phyloP scores from a whole-genome alignment of 2,797 vertebrate genomes.

The Mormyrops boulengeri region DNA sequence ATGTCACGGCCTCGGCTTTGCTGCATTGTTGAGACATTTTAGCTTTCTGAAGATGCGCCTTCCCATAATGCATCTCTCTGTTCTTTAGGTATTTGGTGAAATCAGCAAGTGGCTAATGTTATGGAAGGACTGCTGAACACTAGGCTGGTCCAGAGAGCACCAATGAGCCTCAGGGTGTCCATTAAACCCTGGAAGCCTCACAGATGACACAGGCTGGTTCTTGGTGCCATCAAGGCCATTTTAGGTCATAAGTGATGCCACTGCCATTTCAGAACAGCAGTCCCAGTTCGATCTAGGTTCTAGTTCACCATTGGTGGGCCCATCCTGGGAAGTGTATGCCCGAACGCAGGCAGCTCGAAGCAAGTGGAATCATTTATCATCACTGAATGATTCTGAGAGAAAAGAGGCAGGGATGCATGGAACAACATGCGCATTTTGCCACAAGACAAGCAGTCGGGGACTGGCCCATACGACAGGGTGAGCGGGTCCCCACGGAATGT shows the following conservation, averaged over 20 bases:
- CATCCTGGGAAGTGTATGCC: background rate
- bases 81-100: slow-evolving; percentile 37
- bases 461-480: background rate
- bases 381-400: background rate
- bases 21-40: background rate
- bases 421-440: background rate
- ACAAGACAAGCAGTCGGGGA: background rate
- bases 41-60: slow-evolving; percentile 9
- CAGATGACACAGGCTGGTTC: slow-evolving; percentile 6
- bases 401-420: background rate
- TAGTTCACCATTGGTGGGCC: slow-evolving; percentile 22
- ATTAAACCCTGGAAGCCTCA: slow-evolving; percentile 21
- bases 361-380: background rate
- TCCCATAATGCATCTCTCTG: slow-evolving; percentile 6
- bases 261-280: background rate
- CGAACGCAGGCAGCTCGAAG: background rate
- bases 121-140: slow-evolving; percentile 36
- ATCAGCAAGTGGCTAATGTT: slow-evolving; percentile 35
- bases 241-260: background rate
- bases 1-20: background rate
- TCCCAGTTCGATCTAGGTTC: background rate
- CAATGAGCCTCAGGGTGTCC: slow-evolving; percentile 25
- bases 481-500: background rate
- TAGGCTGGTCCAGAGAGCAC: slow-evolving; percentile 31
- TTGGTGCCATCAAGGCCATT: slow-evolving; percentile 2